Evolutionary conservation across 2,797 vertebrate species (phyloP).

Genomic region (Nasua narica): DNA sequence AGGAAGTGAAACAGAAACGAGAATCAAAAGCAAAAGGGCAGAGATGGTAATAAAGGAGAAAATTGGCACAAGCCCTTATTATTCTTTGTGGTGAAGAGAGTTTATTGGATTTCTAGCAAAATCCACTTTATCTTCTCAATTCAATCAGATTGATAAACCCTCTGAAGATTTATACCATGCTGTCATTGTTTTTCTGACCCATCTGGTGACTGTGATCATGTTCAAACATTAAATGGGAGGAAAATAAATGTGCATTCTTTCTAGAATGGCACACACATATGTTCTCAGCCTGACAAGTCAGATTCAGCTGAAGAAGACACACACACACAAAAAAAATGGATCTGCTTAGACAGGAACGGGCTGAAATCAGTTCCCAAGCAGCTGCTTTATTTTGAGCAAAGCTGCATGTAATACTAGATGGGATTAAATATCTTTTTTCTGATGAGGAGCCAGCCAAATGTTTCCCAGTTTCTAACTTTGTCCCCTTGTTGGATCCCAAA

Average conservation of each 20-base stretch:
- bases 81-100: conserved; percentile 59
- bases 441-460: conserved; percentile 65
- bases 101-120: conserved; percentile 75
- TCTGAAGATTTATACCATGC: conserved; percentile 68
- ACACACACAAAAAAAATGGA: neutral
- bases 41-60: conserved; percentile 37
- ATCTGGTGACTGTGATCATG: conserved; percentile 69
- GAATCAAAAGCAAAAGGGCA: neutral
- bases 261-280: conserved; percentile 53
- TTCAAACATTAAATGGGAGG: conserved; percentile 61
- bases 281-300: conserved; percentile 50
- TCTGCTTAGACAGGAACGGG: neutral
- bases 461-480: conserved; percentile 71
- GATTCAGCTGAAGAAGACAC: conserved; percentile 39
- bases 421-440: conserved; percentile 61
- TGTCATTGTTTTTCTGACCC: conserved; percentile 66
- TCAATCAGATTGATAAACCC: conserved; percentile 72
- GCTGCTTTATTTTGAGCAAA: conserved; percentile 73
- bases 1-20: conserved; percentile 22
- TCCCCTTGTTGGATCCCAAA: conserved; percentile 51
- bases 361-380: conserved; percentile 29
- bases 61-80: conserved; percentile 47
- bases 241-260: conserved; percentile 74
- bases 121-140: conserved; percentile 69
- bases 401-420: conserved; percentile 59